Percentiles rank a stretch among this genome's conserved stretches.
phyloP scores from a whole-genome alignment of 1,140 invertebrate genomes.

The Drosophila mauritiana region DNA sequence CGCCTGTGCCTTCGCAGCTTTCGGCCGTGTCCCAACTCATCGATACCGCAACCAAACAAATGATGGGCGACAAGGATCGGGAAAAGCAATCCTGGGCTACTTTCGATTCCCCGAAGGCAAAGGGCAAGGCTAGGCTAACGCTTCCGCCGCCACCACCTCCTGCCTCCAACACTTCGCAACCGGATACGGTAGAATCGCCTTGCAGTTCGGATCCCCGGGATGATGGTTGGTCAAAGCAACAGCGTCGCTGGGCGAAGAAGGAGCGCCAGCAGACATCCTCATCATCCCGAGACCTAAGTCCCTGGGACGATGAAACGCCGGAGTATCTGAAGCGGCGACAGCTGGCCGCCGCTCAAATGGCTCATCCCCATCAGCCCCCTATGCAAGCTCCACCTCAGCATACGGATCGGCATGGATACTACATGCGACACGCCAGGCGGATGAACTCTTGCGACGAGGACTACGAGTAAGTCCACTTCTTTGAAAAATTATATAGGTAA shows the following conservation, averaged over 20 bases:
- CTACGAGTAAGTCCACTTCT: constrained; percentile 84
- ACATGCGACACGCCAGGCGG: constrained; percentile 76
- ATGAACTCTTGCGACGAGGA: constrained; percentile 85
- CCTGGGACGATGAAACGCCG: constrained; percentile 89
- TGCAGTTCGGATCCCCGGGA: constrained; percentile 92
- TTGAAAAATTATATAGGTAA: no score
- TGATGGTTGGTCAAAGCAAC: constrained; percentile 75
- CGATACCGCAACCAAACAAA: constrained; percentile 76
- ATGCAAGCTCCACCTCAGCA: constrained; percentile 22
- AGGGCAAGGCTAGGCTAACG: constrained; percentile 60
- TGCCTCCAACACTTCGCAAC: constrained; percentile 81
- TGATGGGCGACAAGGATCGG: constrained; percentile 56
- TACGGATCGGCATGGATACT: constrained; percentile 76
- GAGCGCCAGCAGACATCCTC: constrained; percentile 87
- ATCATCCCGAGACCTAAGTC: constrained; percentile 89
- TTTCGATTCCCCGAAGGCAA: constrained; percentile 81
- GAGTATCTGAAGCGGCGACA: constrained; percentile 72
- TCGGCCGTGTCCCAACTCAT: constrained; percentile 79
- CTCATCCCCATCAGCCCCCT: constrained; percentile 36
- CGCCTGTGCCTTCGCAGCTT: constrained; percentile 79
- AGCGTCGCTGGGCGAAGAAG: constrained; percentile 80
- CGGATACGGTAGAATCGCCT: constrained; percentile 87
- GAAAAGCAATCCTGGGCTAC: constrained; percentile 83
- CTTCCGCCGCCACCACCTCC: constrained; percentile 69
- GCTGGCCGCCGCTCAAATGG: constrained; percentile 38